phyloP scores from a whole-genome alignment of 1,140 invertebrate species.

The Papilio helenus region DNA sequence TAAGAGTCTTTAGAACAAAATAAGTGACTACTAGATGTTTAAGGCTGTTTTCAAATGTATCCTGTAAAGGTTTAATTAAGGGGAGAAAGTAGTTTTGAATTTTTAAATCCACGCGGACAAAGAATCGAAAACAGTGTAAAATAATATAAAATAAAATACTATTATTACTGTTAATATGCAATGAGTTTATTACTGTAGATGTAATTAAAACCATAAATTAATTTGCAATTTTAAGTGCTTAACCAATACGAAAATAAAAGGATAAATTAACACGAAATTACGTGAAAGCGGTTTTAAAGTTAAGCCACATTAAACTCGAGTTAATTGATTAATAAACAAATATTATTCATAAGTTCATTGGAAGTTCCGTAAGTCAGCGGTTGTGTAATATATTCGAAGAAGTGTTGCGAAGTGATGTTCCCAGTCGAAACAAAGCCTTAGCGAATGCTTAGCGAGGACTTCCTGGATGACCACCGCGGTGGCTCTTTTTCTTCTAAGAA shows the following conservation, averaged over 20 bases:
- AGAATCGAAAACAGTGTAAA: too few species aligned
- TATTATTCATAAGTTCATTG: constrained; percentile 20
- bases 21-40: too few species aligned
- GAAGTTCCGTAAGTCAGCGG: constrained; percentile 15
- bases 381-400: constrained; percentile 61
- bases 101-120: too few species aligned
- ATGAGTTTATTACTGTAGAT: background rate
- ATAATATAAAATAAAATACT: too few species aligned
- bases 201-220: background rate
- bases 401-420: constrained; percentile 49
- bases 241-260: background rate
- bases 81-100: too few species aligned
- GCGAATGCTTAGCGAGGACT: constrained; percentile 68
- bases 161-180: too few species aligned
- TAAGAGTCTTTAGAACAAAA: too few species aligned
- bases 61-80: too few species aligned
- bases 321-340: constrained; percentile 25
- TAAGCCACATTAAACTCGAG: constrained; percentile 14
- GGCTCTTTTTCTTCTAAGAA: constrained; percentile 49
- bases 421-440: constrained; percentile 53
- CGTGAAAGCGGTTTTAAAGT: constrained; percentile 5
- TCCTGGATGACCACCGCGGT: constrained; percentile 59
- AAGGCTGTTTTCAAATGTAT: too few species aligned
- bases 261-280: background rate
- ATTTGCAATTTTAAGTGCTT: too few species aligned